phyloP scores from a whole-genome alignment of 1,140 invertebrate species.

The Schlechtendalia chinensis region DNA sequence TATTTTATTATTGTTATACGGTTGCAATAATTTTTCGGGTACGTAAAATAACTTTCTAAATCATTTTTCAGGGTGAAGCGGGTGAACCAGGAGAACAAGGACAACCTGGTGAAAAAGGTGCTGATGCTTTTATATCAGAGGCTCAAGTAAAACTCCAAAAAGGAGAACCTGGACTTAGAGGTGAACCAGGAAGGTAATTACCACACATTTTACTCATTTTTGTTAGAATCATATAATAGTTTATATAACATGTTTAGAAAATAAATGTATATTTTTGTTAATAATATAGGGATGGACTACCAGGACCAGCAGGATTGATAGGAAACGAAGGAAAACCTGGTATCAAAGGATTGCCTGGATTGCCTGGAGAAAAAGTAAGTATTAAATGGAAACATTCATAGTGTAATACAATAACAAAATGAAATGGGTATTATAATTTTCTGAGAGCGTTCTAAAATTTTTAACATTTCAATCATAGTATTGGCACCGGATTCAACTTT shows the following conservation, averaged over 20 bases:
- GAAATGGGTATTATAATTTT: too few species aligned
- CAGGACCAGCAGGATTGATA: slow-evolving; percentile 67
- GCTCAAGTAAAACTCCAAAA: not conserved
- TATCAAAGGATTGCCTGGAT: slow-evolving; percentile 58
- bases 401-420: too few species aligned
- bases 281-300: not conserved
- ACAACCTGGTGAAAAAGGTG: slow-evolving; percentile 65
- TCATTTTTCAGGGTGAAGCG: slow-evolving; percentile 60
- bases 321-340: slow-evolving; percentile 61
- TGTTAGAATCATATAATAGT: not conserved
- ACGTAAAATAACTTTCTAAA: not conserved
- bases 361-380: slow-evolving; percentile 34
- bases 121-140: slow-evolving; percentile 54
- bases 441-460: too few species aligned
- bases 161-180: slow-evolving; percentile 30
- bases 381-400: not conserved
- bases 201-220: not conserved
- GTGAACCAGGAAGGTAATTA: slow-evolving; percentile 30
- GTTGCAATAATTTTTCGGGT: too few species aligned
- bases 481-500: too few species aligned
- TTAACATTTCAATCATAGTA: too few species aligned
- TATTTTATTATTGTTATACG: too few species aligned
- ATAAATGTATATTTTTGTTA: not conserved
- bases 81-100: slow-evolving; percentile 58
- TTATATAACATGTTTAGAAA: not conserved